Evolutionary conservation across 2,797 vertebrate species (phyloP).

Genomic region (Crenuchus spilurus): DNA sequence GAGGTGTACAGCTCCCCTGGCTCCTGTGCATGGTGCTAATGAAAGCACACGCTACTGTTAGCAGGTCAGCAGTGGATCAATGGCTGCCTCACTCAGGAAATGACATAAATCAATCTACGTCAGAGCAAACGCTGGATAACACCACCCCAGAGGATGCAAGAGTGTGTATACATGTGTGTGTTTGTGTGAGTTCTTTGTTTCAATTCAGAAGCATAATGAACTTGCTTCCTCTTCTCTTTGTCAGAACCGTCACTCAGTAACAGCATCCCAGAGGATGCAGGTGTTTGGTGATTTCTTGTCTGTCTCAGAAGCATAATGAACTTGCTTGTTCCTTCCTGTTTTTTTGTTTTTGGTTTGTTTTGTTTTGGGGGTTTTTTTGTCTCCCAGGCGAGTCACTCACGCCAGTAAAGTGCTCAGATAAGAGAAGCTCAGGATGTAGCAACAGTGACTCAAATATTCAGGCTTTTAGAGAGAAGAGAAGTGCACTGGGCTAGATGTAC

Average conservation of each 20-base stretch:
- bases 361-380: too few species aligned
- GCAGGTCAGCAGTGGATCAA: constrained; percentile 43
- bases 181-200: constrained; percentile 4
- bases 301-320: not conserved
- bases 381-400: not conserved
- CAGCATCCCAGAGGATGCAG: not conserved
- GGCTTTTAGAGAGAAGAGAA: not conserved
- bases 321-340: not conserved
- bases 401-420: not conserved
- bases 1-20: constrained; percentile 36
- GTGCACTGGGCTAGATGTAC: not conserved
- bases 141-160: constrained; percentile 8
- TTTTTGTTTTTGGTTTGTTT: too few species aligned
- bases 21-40: constrained; percentile 38
- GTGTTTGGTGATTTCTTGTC: not conserved
- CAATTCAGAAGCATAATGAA: not conserved
- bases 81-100: constrained; percentile 34
- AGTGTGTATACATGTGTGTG: constrained; percentile 3
- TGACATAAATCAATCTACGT: constrained; percentile 39
- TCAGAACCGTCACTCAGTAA: constrained; percentile 10
- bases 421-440: not conserved
- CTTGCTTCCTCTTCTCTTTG: not conserved
- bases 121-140: constrained; percentile 26
- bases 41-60: constrained; percentile 43
- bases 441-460: not conserved